Conservation (phyloP, 2,888 invertebrate species). For the Pogonocherus hispidulus region DNA sequence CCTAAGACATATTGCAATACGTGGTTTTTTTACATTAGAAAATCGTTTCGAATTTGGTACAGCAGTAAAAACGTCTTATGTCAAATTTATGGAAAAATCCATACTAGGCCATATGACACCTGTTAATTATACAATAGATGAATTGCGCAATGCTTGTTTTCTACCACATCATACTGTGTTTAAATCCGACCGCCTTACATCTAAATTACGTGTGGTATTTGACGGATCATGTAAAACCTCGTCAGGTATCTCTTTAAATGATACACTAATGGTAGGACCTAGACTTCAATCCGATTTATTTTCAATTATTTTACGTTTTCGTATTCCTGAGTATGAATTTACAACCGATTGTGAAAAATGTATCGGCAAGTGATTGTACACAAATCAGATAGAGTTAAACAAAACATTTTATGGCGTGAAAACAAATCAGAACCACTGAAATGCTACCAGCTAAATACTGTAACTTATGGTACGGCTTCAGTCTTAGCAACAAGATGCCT, state of each 20-base stretch:
- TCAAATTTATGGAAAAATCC: neutral
- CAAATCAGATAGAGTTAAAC: neutral
- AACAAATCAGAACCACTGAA: neutral
- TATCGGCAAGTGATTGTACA: constrained; percentile 2
- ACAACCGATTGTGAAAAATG: constrained; percentile 11
- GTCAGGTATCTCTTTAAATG: neutral
- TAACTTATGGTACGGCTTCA: constrained; percentile 4
- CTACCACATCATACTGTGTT: too few relatives aligned
- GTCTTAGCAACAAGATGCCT: constrained; percentile 9
- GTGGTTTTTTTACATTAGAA: constrained; percentile 17
- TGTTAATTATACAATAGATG: neutral
- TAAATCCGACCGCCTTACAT: neutral
- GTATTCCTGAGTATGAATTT: neutral
- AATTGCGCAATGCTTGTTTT: neutral
- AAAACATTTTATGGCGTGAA: constrained; percentile 6
- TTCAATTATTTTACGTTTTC: constrained; percentile 7
- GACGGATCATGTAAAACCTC: neutral
- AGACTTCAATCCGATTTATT: constrained; percentile 2
- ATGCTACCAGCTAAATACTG: constrained; percentile 11
- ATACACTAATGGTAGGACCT: constrained; percentile 10
- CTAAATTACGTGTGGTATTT: neutral
- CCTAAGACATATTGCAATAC: constrained; percentile 18
- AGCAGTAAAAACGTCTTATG: constrained; percentile 1
- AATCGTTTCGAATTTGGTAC: constrained; percentile 1
- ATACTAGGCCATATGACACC: neutral